Conservation (phyloP, 2,113 vertebrate species). For the Rhabdornis inornatus region DNA sequence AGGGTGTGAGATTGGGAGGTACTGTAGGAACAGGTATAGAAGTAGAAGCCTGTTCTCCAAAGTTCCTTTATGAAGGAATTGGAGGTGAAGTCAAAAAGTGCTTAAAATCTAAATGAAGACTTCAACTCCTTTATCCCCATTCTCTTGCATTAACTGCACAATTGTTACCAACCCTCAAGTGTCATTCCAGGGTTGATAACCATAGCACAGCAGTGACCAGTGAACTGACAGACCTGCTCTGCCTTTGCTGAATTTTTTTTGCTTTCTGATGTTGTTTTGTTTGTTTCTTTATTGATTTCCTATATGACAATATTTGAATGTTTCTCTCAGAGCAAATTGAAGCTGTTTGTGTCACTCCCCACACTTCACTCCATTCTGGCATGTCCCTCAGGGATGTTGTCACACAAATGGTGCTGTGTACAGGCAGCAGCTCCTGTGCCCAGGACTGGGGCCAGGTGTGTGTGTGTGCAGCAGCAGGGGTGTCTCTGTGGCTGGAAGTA, state of each 20-base stretch:
- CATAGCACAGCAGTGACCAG: background rate
- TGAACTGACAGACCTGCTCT: background rate
- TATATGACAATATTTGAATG: background rate
- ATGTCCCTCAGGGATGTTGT: background rate
- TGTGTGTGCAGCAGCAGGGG: background rate
- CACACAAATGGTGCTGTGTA: background rate
- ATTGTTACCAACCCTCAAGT: background rate
- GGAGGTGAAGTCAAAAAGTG: background rate
- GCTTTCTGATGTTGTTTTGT: background rate
- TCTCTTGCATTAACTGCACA: background rate
- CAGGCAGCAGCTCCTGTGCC: background rate
- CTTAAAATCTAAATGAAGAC: background rate
- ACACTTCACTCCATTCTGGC: accelerated
- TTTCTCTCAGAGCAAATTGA: background rate
- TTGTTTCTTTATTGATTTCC: background rate
- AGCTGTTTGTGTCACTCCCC: background rate
- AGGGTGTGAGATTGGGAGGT: background rate
- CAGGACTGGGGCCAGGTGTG: background rate
- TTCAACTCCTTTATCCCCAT: background rate
- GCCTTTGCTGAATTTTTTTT: background rate
- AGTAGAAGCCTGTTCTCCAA: background rate
- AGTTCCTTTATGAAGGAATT: background rate
- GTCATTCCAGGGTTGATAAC: background rate
- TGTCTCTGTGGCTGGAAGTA: background rate
- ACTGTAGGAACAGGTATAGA: background rate